These are phyloP conservation scores for Hermaeophaga mercurialis DNA, from an alignment of 2,888 invertebrate species.

Conservation along the genomic window DNA sequence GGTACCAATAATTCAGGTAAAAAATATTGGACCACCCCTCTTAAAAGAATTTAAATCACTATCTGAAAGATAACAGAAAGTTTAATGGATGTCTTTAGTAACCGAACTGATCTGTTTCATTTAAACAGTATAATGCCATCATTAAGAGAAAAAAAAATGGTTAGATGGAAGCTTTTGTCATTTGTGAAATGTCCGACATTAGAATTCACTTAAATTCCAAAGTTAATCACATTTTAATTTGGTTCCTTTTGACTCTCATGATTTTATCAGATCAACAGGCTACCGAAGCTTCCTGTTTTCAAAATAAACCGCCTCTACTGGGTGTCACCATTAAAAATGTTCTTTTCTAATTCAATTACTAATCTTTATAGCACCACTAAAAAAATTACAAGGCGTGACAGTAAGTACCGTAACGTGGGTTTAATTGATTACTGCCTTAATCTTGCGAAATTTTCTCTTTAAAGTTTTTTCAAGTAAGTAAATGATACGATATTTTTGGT, in stretches of 20 bases:
- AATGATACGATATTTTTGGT: no score
- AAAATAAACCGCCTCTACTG: constrained; percentile 23
- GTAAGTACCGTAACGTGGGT: no score
- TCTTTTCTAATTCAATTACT: no score
- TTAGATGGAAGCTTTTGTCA: constrained; percentile 26
- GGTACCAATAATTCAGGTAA: no score
- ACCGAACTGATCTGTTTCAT: constrained; percentile 12
- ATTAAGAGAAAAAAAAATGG: constrained; percentile 17
- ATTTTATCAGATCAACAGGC: constrained; percentile 36
- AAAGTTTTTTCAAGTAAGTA: no score
- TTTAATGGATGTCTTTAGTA: constrained; percentile 10
- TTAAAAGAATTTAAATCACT: constrained; percentile 2
- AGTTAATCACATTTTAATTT: constrained; percentile 52
- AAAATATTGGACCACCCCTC: no score
- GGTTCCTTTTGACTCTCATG: constrained; percentile 47
- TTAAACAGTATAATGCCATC: constrained; percentile 21
- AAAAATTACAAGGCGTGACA: no score
- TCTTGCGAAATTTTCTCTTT: no score
- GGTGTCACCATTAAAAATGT: no score
- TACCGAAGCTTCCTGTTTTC: constrained; percentile 44
- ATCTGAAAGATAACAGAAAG: constrained; percentile 1
- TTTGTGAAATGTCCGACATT: constrained; percentile 50
- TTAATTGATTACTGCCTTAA: no score
- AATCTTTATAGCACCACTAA: no score
- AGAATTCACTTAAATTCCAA: constrained; percentile 53